Conservation (phyloP, 2,888 invertebrate genomes). For the Chaetoderma sp. region DNA sequence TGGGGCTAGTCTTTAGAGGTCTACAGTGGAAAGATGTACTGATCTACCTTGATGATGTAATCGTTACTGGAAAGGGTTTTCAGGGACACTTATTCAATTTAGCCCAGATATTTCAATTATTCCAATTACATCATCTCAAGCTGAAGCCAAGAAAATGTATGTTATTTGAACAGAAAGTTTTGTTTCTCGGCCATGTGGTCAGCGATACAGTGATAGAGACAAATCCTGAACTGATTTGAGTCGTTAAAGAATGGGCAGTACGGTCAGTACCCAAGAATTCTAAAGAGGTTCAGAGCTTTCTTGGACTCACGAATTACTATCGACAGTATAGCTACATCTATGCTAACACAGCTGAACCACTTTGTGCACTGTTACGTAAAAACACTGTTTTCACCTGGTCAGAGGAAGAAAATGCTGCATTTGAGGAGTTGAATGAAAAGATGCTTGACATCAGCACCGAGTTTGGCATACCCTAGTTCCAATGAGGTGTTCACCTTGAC, state of each 20-base stretch:
- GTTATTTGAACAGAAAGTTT: constrained; percentile 3
- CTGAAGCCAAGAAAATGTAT: constrained; percentile 6
- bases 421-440: too few relatives aligned
- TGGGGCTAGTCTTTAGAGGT: too few relatives aligned
- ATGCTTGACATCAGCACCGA: background rate
- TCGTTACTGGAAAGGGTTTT: too few relatives aligned
- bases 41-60: too few relatives aligned
- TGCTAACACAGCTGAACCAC: background rate
- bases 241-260: background rate
- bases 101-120: background rate
- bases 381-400: background rate
- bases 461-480: constrained; percentile 3
- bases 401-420: too few relatives aligned
- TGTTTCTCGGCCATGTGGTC: constrained; percentile 8
- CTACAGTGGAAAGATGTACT: too few relatives aligned
- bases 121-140: background rate
- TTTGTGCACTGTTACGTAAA: background rate
- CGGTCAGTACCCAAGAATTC: background rate
- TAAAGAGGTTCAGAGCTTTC: background rate
- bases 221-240: background rate
- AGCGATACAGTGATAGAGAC: background rate
- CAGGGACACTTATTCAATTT: too few relatives aligned
- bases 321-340: background rate
- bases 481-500: constrained; percentile 4
- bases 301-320: constrained; percentile 17